Base-by-base conservation (phyloP, 1,140 invertebrate species). In the Psix sp. region DNA sequence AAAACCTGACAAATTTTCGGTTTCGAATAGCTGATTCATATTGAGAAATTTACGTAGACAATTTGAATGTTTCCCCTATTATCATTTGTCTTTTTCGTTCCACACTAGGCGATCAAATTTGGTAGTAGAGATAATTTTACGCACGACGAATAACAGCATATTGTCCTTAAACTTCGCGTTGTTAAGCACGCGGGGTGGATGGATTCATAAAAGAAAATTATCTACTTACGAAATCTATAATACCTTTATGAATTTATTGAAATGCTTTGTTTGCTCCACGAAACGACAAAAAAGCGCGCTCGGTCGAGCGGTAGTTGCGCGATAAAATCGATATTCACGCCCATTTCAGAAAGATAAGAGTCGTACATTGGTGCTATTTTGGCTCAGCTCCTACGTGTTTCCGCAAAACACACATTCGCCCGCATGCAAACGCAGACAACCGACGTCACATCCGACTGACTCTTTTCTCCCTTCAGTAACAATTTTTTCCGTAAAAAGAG, bases 311-410 rank as follows among this genome's bases (percentile, higher is more conserved):
- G 54, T 62, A 54, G 52, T 60, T 54, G 70, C 35, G 45, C 60
- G 62, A 73, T 73, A 73, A 73, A 73, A 73, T 73, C 70, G 62
- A 73, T 73, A 73, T 66, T 73, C 62, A 62, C 70, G 56, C 70
- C 49, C 70, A 62, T 73, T 73, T 62, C 51, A 52, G 17, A 33
- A 43, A 73, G 60, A 66, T 73, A 73, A 73, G 60, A 66, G 60
- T 73, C 62, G 49, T 74, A 56, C 62, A 62, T 62, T 57, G 62
- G 56, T 62, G 40, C 42, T 65, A 52, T 65, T 72, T 72, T 59
- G 59, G 59, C 59, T 57, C 49, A 26, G 49, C 26, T 73, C 17
- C 18, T 60, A 62, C 36, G 60, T 66, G 48, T 73, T 66, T 73
- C 62, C 35, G 40, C 54, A 62, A 60, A 54, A 57, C 14, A 62